Base-by-base conservation (phyloP, 2,888 invertebrate species). In the Meteorus cinctellus region DNA sequence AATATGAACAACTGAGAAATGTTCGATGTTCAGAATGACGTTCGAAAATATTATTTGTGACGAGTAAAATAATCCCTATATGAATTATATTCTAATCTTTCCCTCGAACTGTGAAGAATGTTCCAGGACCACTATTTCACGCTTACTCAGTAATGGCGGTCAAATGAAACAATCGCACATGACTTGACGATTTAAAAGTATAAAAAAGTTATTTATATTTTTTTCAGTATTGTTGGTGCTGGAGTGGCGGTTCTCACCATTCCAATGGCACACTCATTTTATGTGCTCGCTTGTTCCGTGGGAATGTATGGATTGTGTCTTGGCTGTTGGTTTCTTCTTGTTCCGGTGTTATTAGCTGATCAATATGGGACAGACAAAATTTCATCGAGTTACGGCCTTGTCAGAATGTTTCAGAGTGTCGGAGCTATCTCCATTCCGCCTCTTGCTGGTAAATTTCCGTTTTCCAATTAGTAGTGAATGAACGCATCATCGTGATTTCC, bases 301-400 rank as follows among this genome's bases (percentile, higher is more conserved):
- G 93, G 92, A 89, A 86, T 91, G 85, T 95, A 95, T 86, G 95
- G 95, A 0, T 89, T 95, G 0, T 95, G 94, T 78, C 91, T 95
- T 27, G 95, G 95, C 29, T 94, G 94, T 85, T 95, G 95, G 94
- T 95, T 95, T 88, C 92, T 95, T 2, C 87, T 95, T 73, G 94
- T 95, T 76, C 95, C 95, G 0, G 94, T 95, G 1, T 89, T 95
- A 19, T 90, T 95, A 59, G 94, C 95, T 0, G 94, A 95, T 85
- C 91, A 94, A 19, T 95, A 94, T 85, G 95, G 95, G 2, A 94
- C 94, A 0, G 94, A 94, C 62, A 92, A 94, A 74, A 94, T 95
- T 81, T 94, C 94, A 16, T 94, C 95, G 4, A 94, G 94, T 6
- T 95, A 95, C 84, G 95, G 95, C 0, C 91, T 95, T 48, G 94